Conservation (phyloP, 2,888 invertebrate genomes). For the Perizoma affinitatum region DNA sequence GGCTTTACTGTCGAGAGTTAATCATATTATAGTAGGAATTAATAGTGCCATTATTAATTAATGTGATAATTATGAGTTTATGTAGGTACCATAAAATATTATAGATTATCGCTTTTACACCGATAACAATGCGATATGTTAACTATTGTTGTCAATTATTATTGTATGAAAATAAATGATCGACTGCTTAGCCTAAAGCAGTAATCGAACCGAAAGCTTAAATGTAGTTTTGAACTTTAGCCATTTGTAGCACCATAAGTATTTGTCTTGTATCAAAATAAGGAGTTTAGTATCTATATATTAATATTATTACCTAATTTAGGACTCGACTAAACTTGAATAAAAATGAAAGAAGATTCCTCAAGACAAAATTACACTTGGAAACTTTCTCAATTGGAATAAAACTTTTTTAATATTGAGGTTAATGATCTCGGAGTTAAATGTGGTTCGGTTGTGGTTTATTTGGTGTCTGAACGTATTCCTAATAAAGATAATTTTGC, state of each 20-base stretch:
- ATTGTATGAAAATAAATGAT: no score
- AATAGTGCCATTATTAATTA: no score
- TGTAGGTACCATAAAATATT: no score
- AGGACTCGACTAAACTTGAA: constrained; percentile 33
- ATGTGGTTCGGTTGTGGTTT: constrained; percentile 31
- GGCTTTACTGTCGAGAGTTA: no score
- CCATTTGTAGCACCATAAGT: background rate
- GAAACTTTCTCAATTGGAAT: constrained; percentile 48
- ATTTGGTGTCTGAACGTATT: background rate
- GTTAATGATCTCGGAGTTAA: constrained; percentile 46
- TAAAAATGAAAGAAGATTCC: constrained; percentile 44
- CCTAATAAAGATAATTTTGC: background rate
- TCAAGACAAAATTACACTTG: constrained; percentile 46
- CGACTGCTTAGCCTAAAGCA: no score
- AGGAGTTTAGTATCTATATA: background rate
- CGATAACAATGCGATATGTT: no score
- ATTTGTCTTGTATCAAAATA: background rate
- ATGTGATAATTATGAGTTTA: no score
- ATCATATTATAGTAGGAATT: no score
- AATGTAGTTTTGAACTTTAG: no score
- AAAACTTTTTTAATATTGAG: constrained; percentile 56
- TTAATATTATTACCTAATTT: background rate
- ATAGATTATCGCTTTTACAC: no score
- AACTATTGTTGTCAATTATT: no score
- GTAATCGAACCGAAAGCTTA: no score